These are phyloP conservation scores for Tetramorium bicarinatum DNA, from an alignment of 2,888 invertebrate species.

Conservation along the genomic window DNA sequence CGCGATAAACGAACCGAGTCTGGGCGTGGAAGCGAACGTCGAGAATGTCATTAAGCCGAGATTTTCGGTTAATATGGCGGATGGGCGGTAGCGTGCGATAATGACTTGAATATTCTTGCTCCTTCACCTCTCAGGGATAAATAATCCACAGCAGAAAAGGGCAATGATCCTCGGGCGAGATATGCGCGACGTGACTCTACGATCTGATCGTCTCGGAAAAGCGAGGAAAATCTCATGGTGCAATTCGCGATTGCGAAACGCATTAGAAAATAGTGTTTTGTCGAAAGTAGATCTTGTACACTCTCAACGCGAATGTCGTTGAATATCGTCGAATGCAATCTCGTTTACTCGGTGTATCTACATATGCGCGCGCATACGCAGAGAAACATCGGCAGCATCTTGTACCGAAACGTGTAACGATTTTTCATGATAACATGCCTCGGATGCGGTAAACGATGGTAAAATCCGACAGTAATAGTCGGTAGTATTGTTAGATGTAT, in stretches of 20 bases:
- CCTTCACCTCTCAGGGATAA: neutral
- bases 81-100: slow-evolving; percentile 1
- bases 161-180: neutral
- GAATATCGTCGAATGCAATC: slow-evolving; percentile 3
- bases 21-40: neutral
- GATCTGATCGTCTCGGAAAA: neutral
- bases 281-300: neutral
- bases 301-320: neutral
- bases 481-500: neutral
- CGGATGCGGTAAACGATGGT: neutral
- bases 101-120: neutral
- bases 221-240: neutral
- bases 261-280: slow-evolving; percentile 6
- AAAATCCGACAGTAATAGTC: neutral
- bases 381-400: slow-evolving; percentile 16
- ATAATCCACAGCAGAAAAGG: slow-evolving; percentile 12
- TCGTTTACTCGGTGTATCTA: neutral
- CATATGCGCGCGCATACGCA: neutral
- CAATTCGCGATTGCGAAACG: neutral
- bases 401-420: slow-evolving; percentile 16
- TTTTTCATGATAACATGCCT: slow-evolving; percentile 12
- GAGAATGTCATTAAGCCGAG: slow-evolving; percentile 18
- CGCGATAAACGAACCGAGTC: neutral
- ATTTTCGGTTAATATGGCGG: slow-evolving; percentile 3
- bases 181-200: neutral